Evolutionary conservation across 2,797 vertebrate species (phyloP).

Genomic region (Iguana delicatissima): DNA sequence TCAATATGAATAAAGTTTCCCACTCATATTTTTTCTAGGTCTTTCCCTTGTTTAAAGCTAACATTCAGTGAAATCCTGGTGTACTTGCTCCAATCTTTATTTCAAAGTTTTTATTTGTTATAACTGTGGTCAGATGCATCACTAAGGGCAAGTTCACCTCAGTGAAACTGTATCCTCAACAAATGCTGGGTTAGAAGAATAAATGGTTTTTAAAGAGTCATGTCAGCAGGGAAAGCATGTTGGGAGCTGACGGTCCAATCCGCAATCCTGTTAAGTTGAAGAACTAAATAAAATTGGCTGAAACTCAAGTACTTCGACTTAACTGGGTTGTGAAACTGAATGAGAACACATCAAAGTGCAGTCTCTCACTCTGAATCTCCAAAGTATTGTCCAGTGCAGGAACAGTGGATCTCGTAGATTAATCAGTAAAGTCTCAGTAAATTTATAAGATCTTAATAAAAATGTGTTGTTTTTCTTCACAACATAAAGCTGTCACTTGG

Average conservation of each 20-base stretch:
- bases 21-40: neutral
- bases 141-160: slow-evolving; percentile 23
- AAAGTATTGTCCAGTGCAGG: slow-evolving; percentile 6
- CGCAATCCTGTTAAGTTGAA: slow-evolving; percentile 29
- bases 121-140: neutral
- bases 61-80: neutral
- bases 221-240: slow-evolving; percentile 29
- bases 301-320: slow-evolving; percentile 47
- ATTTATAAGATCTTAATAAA: neutral
- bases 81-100: neutral
- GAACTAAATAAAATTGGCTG: slow-evolving; percentile 35
- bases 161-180: slow-evolving; percentile 7
- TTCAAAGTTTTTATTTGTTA: neutral
- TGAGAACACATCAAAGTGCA: slow-evolving; percentile 6
- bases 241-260: slow-evolving; percentile 23
- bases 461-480: neutral
- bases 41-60: neutral
- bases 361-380: neutral
- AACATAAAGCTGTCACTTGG: neutral
- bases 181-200: slow-evolving; percentile 23
- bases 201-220: slow-evolving; percentile 20
- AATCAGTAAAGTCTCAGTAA: neutral
- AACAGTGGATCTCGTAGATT: neutral
- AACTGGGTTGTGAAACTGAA: slow-evolving; percentile 26
- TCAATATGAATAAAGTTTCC: neutral